A percentile compares a stretch with the other conserved stretches of the same genome.
Conservation (phyloP, 92 coral and sea anemone species). For the Porites divaricata region DNA sequence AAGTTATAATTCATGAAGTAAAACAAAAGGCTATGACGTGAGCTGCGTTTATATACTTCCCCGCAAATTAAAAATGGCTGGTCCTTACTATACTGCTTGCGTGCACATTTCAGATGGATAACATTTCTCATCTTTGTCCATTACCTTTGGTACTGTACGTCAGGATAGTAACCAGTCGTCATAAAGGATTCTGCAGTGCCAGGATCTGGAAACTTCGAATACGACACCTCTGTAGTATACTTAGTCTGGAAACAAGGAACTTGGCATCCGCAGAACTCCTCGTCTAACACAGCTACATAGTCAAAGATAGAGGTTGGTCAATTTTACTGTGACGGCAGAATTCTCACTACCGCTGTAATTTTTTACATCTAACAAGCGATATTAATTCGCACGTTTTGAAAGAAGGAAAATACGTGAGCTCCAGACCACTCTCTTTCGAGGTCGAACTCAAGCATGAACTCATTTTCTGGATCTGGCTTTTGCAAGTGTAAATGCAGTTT, state of each 20-base stretch:
- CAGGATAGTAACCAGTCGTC: conserved; percentile 1
- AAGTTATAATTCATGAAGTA: neutral
- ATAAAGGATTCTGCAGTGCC: neutral
- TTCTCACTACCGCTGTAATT: too few relatives aligned
- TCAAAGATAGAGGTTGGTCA: neutral
- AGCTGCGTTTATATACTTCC: too few relatives aligned
- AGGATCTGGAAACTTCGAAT: conserved; percentile 28
- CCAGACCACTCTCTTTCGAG: too few relatives aligned
- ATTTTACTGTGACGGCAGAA: too few relatives aligned
- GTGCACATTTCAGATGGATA: neutral
- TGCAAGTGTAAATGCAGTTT: too few relatives aligned
- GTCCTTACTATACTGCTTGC: neutral
- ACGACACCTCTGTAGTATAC: conserved; percentile 28
- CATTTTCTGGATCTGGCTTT: too few relatives aligned
- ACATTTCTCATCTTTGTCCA: neutral
- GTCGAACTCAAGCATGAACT: too few relatives aligned
- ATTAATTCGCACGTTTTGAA: too few relatives aligned
- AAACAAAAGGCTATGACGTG: neutral
- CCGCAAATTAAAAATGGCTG: neutral
- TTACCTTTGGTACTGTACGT: conserved; percentile 27
- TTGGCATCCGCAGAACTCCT: conserved; percentile 3
- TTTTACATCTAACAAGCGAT: too few relatives aligned
- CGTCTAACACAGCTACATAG: conserved; percentile 1
- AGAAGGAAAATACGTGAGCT: too few relatives aligned
- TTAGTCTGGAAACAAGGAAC: conserved; percentile 25